Base-by-base conservation (phyloP, 2,113 vertebrate genomes). In the Colistium nudipinnis region DNA sequence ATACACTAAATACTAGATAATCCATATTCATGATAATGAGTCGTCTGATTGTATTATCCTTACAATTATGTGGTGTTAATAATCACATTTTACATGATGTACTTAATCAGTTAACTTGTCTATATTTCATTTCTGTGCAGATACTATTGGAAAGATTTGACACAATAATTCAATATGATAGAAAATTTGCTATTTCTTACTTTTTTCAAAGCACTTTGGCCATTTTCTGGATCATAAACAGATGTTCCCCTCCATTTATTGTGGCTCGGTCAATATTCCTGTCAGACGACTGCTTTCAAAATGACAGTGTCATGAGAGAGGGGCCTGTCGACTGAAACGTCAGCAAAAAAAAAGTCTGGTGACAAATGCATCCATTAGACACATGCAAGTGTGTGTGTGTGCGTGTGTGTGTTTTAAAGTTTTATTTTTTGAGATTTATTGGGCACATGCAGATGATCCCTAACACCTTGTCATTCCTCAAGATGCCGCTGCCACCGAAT, bases 181-280 rank as follows among this genome's bases (percentile, higher is more conserved):
- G 24, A 44, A 35, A 16, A 33, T 45, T 28, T 1, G 1, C 51
- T 68, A 45, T 84, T 74, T 62, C 54, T 77, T 68, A 67, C 77
- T 73, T 70, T 45, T 52, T 81, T 30, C 35, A 63, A 65, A 81
- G 20, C 71, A 62, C 61, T 87, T 82, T 48, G 39, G 78, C 71
- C 79, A 79, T 82, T 86, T 88, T 81, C 67, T 82, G 74, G 68
- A 74, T 82, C 71, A 83, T 79, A 62, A 86, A 74, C 41, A 35
- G 69, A 87, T 24, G 11, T 63, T n/a, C 31, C 9, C 10, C 27
- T 41, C 60, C 70, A 80, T 85, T 85, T 72, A 62, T 76, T 67
- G 70, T 12, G 7, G 11, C 62, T 70, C 28, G 24, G 63, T 88
- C 84, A 84, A 90, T 88, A 85, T 65, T 78, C 68, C 74, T 84